Evolutionary conservation across 2,888 invertebrate genomes (phyloP).

Genomic region (Epicampocera succincta): DNA sequence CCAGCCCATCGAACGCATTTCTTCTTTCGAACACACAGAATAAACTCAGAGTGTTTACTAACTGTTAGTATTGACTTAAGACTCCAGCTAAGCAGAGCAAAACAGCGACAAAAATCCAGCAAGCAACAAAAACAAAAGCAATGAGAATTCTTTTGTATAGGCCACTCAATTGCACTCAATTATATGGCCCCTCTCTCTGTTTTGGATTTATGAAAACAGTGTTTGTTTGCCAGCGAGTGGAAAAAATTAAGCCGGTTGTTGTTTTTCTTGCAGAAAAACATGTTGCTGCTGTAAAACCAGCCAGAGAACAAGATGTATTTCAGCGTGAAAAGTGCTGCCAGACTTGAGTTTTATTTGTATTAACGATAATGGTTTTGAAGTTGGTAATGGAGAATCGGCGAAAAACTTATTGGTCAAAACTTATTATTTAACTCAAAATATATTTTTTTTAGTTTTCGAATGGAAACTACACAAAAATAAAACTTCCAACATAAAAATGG

Average conservation of each 20-base stretch:
- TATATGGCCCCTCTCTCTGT: not conserved
- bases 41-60: slow-evolving; percentile 37
- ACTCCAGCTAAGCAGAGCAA: slow-evolving; percentile 30
- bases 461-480: no score
- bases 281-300: no score
- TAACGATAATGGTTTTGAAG: no score
- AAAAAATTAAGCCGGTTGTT: slow-evolving; percentile 44
- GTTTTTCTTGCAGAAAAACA: not conserved
- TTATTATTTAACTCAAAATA: no score
- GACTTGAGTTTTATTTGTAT: no score
- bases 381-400: no score
- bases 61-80: slow-evolving; percentile 30
- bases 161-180: slow-evolving; percentile 22
- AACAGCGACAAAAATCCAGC: not conserved
- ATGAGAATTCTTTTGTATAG: slow-evolving; percentile 35
- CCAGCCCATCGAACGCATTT: slow-evolving; percentile 26
- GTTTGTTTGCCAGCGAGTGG: not conserved
- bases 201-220: not conserved
- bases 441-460: no score
- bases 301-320: no score
- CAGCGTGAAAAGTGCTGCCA: no score
- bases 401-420: no score
- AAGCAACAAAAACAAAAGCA: not conserved
- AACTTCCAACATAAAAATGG: no score
- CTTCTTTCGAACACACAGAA: slow-evolving; percentile 27